Base-by-base conservation (phyloP, 2,113 vertebrate species). In the Eclectus roratus region DNA sequence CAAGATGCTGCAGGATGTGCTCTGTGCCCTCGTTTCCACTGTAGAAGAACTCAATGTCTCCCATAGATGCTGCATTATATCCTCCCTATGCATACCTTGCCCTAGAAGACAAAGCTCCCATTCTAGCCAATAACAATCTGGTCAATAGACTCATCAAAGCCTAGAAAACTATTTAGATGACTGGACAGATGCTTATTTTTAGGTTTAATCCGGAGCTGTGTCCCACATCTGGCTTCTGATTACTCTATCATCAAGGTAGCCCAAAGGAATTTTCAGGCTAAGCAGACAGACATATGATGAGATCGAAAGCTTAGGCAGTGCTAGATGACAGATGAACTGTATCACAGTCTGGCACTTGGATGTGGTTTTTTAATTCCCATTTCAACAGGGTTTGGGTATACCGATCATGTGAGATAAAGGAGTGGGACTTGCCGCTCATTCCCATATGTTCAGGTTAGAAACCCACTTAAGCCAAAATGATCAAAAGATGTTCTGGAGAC, bases 361-460 rank as follows among this genome's bases (percentile, higher is more conserved):
- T 63, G 31, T 18, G 11, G 0, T 35, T 58, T 91, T 77, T 64
- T 39, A 64, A 27, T 72, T 76, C 17, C 18, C 5, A 35, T 85
- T 94, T 72, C 15, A 82, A 11, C 19, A 60, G 6, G 7, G 33
- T 85, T 93, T 92, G 21, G 29, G 47, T 65, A 39, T 52, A 52
- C 2, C 1, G 7, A 19, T 49, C 16, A 28, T 1, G 0, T 52
- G 37, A 70, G 33, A 37, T 24, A 28, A 35, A 65, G 7, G 29
- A 63, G 9, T 25, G 13, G 10, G 14, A 81, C 15, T 82, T 65
- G 29, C 7, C 58, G 7, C 49, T 86, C 7, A 3, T 58, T 77
- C 14, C 16, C 4, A 6, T 49, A 52, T 1, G 0, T 37, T 31
- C 8, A n/a, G 17, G 24, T 78, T 39, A 49, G 35, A 92, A 92